phyloP scores from a whole-genome alignment of 1,140 invertebrate species.

The Saccostrea cuccullata region DNA sequence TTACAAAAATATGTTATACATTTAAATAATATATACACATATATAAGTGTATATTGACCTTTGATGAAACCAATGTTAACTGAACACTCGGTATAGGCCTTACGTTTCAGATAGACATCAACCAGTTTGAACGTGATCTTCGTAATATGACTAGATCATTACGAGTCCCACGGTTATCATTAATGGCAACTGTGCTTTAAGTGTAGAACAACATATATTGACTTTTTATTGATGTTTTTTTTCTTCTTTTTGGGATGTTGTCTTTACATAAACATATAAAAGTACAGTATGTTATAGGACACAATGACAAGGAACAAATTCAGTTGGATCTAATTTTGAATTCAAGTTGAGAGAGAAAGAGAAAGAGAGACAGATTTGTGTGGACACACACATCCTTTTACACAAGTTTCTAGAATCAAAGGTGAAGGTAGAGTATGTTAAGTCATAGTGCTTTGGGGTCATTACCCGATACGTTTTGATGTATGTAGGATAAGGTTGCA shows the following conservation, averaged over 20 bases:
- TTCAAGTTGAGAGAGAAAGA: no score
- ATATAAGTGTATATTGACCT: no score
- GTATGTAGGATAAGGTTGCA: background rate
- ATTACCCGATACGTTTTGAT: background rate
- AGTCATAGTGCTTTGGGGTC: background rate
- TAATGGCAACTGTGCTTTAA: background rate
- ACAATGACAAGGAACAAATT: no score
- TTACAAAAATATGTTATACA: no score
- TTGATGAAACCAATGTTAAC: no score
- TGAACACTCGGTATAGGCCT: no score
- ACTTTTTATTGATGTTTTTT: slow-evolving; percentile 13
- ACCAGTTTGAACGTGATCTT: background rate
- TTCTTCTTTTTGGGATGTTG: background rate
- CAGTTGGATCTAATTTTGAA: no score
- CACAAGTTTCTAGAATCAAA: no score
- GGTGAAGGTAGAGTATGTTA: no score
- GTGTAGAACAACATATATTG: background rate
- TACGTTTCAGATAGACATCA: background rate
- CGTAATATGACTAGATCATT: background rate
- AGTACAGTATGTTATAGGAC: background rate
- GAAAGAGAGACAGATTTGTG: no score
- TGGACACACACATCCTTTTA: no score
- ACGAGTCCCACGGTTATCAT: background rate
- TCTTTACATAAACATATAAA: background rate
- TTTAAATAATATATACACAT: no score